phyloP scores from a whole-genome alignment of 2,113 vertebrate species.

The Petrocephalus microphthalmus region DNA sequence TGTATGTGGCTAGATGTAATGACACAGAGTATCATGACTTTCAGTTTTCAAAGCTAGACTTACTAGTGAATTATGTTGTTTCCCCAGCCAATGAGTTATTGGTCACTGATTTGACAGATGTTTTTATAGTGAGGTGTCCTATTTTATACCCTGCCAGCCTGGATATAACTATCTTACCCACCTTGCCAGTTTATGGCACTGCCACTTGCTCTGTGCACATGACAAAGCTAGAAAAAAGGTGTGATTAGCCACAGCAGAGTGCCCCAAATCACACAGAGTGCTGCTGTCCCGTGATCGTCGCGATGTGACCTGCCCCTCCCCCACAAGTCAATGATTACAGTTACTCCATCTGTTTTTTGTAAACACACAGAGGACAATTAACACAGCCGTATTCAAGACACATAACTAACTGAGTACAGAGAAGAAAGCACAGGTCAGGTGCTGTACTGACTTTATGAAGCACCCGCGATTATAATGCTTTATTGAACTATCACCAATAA shows the following conservation, averaged over 20 bases:
- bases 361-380: not conserved
- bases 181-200: not conserved
- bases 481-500: not conserved
- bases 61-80: not conserved
- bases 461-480: not conserved
- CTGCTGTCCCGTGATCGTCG: not conserved
- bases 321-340: not conserved
- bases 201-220: not conserved
- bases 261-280: not conserved
- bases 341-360: not conserved
- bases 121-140: not conserved
- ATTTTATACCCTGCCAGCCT: not conserved
- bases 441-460: not conserved
- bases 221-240: not conserved
- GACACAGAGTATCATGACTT: not conserved
- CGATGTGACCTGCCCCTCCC: not conserved
- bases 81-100: not conserved
- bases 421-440: not conserved
- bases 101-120: not conserved
- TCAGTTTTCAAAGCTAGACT: not conserved
- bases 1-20: not conserved
- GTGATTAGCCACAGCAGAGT: not conserved
- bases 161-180: not conserved
- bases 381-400: not conserved
- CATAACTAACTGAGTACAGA: not conserved